These are phyloP conservation scores for Phrynocephalus versicolor DNA, from an alignment of 2,113 vertebrate genomes.

Conservation along the genomic window DNA sequence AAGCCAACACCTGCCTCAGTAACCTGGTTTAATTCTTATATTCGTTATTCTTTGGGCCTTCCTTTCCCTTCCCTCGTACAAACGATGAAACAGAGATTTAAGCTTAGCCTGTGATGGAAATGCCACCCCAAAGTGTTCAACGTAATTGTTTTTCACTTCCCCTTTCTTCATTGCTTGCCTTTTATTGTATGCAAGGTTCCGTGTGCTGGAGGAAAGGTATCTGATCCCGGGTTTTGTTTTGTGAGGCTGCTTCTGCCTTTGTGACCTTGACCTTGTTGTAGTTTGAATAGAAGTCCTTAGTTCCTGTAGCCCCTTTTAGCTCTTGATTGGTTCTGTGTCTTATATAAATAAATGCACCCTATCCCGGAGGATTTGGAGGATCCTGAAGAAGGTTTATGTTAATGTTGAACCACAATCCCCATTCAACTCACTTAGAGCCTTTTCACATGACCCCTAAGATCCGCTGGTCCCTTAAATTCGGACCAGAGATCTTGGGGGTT, in stretches of 20 bases:
- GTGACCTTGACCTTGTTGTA: constrained; percentile 46
- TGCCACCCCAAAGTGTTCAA: constrained; percentile 47
- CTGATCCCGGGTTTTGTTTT: constrained; percentile 56
- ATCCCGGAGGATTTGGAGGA: constrained; percentile 21
- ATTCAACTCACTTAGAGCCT: too few relatives aligned
- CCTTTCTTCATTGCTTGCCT: constrained; percentile 58
- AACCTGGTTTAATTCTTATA: rapidly evolving
- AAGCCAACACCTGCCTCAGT: not conserved
- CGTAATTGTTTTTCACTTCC: constrained; percentile 58
- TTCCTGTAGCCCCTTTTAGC: constrained; percentile 26
- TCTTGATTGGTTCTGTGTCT: not conserved
- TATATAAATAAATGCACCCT: constrained; percentile 45
- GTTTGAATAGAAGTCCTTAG: constrained; percentile 38
- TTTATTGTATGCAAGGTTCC: constrained; percentile 68
- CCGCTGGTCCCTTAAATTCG: too few relatives aligned
- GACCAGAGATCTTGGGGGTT: too few relatives aligned
- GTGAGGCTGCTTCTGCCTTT: constrained; percentile 46
- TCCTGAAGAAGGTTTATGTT: not conserved
- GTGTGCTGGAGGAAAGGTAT: constrained; percentile 77
- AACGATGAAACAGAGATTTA: not conserved
- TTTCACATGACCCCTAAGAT: too few relatives aligned
- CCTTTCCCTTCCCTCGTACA: not conserved
- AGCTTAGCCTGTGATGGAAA: not conserved
- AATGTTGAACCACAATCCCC: not conserved
- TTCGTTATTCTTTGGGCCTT: not conserved